Conservation (phyloP, 2,888 invertebrate genomes). For the Willowsia nigromaculata region DNA sequence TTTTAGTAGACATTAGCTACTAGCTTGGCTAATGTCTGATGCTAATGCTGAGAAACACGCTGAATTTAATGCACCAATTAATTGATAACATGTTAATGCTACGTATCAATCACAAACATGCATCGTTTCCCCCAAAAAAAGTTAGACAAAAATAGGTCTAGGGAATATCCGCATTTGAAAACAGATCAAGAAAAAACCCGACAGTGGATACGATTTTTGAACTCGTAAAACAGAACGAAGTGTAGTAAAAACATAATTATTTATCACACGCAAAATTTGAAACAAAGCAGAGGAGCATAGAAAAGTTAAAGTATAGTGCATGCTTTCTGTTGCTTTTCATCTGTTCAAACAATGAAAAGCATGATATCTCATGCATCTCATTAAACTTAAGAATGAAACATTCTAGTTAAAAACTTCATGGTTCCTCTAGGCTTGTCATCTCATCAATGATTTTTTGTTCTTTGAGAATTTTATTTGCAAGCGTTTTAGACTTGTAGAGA, state of each 20-base stretch:
- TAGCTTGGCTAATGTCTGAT: too few species aligned
- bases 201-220: not conserved
- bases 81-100: not conserved
- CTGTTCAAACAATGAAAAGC: not conserved
- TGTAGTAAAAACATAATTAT: constrained; percentile 3
- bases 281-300: not conserved
- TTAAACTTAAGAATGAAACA: not conserved
- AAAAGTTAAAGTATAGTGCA: not conserved
- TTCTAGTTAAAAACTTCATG: not conserved
- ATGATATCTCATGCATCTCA: not conserved
- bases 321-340: not conserved
- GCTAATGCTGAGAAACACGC: too few species aligned
- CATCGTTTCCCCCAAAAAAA: not conserved
- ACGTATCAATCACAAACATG: not conserved
- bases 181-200: not conserved
- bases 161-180: constrained; percentile 5
- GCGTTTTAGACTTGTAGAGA: too few species aligned
- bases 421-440: not conserved
- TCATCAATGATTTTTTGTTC: constrained; percentile 10
- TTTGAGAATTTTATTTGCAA: constrained; percentile 7
- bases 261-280: constrained; percentile 17
- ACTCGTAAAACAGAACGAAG: not conserved
- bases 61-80: not conserved
- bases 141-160: not conserved
- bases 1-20: too few species aligned